Percentiles rank a stretch among this genome's conserved stretches.
phyloP scores from a whole-genome alignment of 2,797 vertebrate genomes.

The Microctenopoma stevenorrisi region DNA sequence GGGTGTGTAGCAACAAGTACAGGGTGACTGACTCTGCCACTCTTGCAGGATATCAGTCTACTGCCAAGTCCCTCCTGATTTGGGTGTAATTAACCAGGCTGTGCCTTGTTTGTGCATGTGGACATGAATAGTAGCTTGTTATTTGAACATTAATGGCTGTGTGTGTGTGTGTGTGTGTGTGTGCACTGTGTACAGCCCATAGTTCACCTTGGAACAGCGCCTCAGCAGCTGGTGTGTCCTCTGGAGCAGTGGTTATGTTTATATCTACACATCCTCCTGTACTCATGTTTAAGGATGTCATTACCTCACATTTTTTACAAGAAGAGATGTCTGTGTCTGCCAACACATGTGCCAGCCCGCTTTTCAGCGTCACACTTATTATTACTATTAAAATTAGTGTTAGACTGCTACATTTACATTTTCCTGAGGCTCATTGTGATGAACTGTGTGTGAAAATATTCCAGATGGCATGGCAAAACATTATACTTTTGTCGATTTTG shows the following conservation, averaged over 20 bases:
- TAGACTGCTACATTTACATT: constrained; percentile 8
- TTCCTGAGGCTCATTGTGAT: no score
- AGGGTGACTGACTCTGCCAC: constrained; percentile 71
- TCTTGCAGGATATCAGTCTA: constrained; percentile 60
- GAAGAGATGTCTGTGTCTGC: constrained; percentile 44
- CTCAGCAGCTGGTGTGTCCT: constrained; percentile 68
- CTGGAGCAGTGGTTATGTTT: constrained; percentile 58
- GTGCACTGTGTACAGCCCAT: constrained; percentile 27
- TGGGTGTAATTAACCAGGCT: constrained; percentile 73
- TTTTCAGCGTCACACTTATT: constrained; percentile 16
- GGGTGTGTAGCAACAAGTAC: constrained; percentile 69
- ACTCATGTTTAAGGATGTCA: constrained; percentile 63
- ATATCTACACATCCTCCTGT: constrained; percentile 57
- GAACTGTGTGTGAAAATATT: constrained; percentile 5
- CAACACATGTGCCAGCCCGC: constrained; percentile 35
- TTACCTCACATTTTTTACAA: constrained; percentile 40
- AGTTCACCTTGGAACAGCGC: constrained; percentile 73
- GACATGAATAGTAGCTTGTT: constrained; percentile 74
- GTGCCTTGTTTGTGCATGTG: constrained; percentile 71
- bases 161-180: constrained; percentile 28
- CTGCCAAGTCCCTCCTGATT: constrained; percentile 75
- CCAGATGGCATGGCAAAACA: constrained; percentile 9
- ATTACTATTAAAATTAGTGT: constrained; percentile 10
- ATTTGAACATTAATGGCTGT: constrained; percentile 67
- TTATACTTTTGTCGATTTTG: background rate